These are phyloP conservation scores for Galeruca laticollis DNA, from an alignment of 2,888 invertebrate species.

Conservation along the genomic window DNA sequence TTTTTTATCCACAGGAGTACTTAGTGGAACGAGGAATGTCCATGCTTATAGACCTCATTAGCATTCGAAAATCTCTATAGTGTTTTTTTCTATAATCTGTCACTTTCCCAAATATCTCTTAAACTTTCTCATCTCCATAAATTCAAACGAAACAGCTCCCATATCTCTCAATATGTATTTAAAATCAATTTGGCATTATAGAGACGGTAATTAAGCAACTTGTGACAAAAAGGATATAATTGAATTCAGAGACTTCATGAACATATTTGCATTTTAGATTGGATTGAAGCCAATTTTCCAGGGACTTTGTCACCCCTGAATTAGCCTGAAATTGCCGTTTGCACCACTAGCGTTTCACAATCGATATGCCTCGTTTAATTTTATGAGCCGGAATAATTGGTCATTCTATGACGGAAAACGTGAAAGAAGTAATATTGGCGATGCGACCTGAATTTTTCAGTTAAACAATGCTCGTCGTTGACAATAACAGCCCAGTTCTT, in stretches of 20 bases:
- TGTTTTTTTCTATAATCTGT: too few species aligned
- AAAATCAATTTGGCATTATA: constrained; percentile 43
- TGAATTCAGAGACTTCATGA: constrained; percentile 53
- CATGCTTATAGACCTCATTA: constrained; percentile 17
- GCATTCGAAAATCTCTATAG: too few species aligned
- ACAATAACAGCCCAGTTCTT: too few species aligned
- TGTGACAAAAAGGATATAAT: constrained; percentile 53
- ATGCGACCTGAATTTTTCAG: not conserved
- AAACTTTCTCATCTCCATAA: not conserved
- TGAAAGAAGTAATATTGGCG: not conserved
- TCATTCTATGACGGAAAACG: constrained; percentile 19
- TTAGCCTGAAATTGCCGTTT: constrained; percentile 48
- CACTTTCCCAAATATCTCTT: not conserved
- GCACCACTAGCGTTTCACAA: constrained; percentile 40
- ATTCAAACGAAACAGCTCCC: not conserved
- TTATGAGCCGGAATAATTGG: constrained; percentile 24
- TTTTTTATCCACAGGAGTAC: not conserved
- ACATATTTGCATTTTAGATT: constrained; percentile 64
- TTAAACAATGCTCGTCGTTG: not conserved
- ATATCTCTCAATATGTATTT: constrained; percentile 41
- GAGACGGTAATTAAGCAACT: constrained; percentile 45
- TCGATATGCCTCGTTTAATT: constrained; percentile 36
- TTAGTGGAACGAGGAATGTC: constrained; percentile 16
- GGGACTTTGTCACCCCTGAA: constrained; percentile 59
- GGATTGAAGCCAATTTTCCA: constrained; percentile 63